Conservation (phyloP, 2,888 invertebrate species). For the Epinotia brunnichana region DNA sequence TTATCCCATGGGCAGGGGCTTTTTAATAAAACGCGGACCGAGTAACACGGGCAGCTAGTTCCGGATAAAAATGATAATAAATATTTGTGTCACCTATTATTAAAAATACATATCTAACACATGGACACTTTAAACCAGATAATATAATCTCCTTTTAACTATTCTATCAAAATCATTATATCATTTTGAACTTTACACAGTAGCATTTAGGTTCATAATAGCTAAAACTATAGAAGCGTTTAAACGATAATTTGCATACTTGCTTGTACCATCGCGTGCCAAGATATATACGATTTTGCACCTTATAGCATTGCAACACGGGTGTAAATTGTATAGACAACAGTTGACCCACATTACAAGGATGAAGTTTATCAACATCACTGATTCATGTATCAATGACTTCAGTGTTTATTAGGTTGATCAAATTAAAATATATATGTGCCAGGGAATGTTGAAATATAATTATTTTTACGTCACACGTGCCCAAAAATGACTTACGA, state of each 20-base stretch:
- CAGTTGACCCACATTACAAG: slow-evolving; percentile 28
- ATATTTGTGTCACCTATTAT: neutral
- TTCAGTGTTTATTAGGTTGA: neutral
- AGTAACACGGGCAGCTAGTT: too few species aligned
- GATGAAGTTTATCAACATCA: slow-evolving; percentile 53
- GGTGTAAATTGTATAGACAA: neutral
- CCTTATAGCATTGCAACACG: neutral
- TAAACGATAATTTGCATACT: slow-evolving; percentile 20
- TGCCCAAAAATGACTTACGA: too few species aligned
- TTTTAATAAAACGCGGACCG: too few species aligned
- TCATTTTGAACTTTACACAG: neutral
- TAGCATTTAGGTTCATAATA: neutral
- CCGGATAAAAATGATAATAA: neutral
- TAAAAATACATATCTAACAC: slow-evolving; percentile 8
- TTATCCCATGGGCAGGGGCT: too few species aligned
- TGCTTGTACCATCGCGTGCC: neutral
- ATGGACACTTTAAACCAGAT: slow-evolving; percentile 1
- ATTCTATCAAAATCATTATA: neutral
- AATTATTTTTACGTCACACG: too few species aligned
- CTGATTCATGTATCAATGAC: slow-evolving; percentile 25
- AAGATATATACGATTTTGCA: neutral
- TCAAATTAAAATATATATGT: neutral
- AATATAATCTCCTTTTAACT: neutral
- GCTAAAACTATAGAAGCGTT: neutral
- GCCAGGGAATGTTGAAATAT: neutral